Percentiles rank a stretch among this genome's conserved stretches.
Conservation (phyloP, 2,113 vertebrate species). For the Raphicerus campestris region DNA sequence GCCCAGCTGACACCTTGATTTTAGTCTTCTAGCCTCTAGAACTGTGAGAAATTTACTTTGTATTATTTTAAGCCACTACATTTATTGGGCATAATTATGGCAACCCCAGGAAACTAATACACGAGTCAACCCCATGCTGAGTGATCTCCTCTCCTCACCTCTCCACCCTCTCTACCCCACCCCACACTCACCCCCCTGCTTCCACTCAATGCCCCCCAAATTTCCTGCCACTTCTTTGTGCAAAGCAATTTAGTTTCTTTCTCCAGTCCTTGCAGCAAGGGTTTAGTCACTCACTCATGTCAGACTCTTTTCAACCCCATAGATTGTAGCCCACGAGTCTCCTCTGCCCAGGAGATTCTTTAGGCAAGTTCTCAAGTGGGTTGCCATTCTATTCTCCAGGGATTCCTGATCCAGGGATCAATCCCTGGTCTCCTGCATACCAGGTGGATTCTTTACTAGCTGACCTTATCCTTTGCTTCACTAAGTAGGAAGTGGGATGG, state of each 20-base stretch:
- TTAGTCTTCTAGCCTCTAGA: neutral
- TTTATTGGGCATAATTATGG: neutral
- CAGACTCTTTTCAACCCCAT: neutral
- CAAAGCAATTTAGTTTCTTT: neutral
- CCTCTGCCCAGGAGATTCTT: neutral
- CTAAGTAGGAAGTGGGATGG: neutral
- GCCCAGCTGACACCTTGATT: neutral
- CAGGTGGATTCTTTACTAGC: neutral
- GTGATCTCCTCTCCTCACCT: neutral
- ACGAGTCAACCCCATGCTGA: neutral
- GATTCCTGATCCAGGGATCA: neutral
- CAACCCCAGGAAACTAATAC: neutral
- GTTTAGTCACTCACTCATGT: neutral
- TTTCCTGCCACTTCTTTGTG: neutral
- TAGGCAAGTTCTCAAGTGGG: neutral
- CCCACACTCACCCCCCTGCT: accelerated
- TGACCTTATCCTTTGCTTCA: neutral
- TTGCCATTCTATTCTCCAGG: neutral
- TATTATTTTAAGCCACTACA: neutral
- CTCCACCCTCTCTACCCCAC: neutral
- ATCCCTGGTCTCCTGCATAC: neutral
- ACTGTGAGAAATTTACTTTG: neutral
- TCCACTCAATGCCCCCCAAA: neutral
- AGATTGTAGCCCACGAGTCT: neutral
- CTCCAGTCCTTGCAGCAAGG: neutral